Percentiles rank a stretch among this genome's conserved stretches.
Conservation (phyloP, 2,797 vertebrate genomes). For the Pseudotriccus pelzelni region DNA sequence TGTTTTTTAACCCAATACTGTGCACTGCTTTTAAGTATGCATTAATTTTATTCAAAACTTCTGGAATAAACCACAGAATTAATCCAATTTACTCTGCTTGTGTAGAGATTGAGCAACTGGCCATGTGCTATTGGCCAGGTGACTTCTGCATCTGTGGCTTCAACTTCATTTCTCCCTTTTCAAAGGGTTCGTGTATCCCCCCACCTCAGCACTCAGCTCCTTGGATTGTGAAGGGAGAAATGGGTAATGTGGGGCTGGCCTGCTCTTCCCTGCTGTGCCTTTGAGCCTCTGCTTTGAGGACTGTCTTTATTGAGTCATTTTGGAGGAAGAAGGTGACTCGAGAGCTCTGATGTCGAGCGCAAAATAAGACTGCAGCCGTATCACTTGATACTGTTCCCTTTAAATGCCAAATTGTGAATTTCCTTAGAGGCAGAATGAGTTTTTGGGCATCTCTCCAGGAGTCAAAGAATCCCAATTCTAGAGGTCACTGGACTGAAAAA, state of each 20-base stretch:
- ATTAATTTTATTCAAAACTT: background rate
- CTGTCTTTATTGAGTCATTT: background rate
- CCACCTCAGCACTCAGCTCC: background rate
- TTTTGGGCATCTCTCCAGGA: slow-evolving; percentile 59
- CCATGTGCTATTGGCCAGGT: background rate
- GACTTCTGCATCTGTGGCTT: background rate
- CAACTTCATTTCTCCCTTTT: background rate
- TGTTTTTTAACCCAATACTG: background rate
- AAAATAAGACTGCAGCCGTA: slow-evolving; percentile 15
- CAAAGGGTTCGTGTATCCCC: background rate
- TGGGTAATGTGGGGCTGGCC: background rate
- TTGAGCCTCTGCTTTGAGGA: slow-evolving; percentile 12
- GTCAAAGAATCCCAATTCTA: slow-evolving; percentile 47
- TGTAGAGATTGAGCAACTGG: background rate
- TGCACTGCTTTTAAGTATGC: background rate
- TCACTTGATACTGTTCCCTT: slow-evolving; percentile 50
- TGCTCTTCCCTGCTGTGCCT: background rate
- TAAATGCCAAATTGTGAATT: slow-evolving; percentile 63
- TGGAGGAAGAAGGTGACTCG: slow-evolving; percentile 22
- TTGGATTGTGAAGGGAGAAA: background rate
- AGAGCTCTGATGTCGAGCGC: slow-evolving; percentile 48
- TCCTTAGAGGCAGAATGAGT: slow-evolving; percentile 61
- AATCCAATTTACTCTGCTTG: background rate
- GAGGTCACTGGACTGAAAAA: slow-evolving; percentile 45
- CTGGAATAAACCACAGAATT: background rate